These are phyloP conservation scores for Cephonodes hylas DNA, from an alignment of 2,888 invertebrate species.

Conservation along the genomic window DNA sequence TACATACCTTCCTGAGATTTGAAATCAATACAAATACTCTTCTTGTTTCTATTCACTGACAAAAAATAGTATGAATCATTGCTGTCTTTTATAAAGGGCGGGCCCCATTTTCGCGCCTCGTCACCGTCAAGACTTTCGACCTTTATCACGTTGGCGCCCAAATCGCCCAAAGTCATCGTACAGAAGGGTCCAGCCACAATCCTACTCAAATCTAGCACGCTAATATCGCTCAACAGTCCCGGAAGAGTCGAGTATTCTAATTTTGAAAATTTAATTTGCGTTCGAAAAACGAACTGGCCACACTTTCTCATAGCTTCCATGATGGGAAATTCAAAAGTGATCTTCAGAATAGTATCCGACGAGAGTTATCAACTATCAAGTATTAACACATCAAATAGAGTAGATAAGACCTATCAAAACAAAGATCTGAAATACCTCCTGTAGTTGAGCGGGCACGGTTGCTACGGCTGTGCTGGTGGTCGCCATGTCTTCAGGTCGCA, in stretches of 20 bases:
- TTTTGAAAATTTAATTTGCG: constrained; percentile 27
- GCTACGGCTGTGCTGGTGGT: constrained; percentile 71
- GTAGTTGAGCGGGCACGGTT: constrained; percentile 60
- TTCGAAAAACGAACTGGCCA: constrained; percentile 29
- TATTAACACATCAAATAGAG: constrained; percentile 52
- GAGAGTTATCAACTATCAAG: constrained; percentile 26
- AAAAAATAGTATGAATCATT: constrained; percentile 91
- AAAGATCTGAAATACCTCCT: constrained; percentile 54
- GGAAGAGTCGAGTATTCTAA: constrained; percentile 44
- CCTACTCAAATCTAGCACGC: constrained; percentile 90
- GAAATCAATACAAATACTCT: constrained; percentile 93
- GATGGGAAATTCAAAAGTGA: constrained; percentile 15
- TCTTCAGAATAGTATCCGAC: constrained; percentile 18
- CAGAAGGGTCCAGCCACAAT: constrained; percentile 97
- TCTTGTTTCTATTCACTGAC: constrained; percentile 96
- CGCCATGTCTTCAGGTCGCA: constrained; percentile 65
- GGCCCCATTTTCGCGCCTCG: constrained; percentile 96
- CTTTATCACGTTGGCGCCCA: constrained; percentile 96
- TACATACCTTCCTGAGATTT: constrained; percentile 84
- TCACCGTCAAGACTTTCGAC: constrained; percentile 92
- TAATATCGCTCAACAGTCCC: constrained; percentile 85
- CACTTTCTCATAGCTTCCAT: constrained; percentile 39
- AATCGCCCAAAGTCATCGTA: constrained; percentile 95
- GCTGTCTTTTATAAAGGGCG: constrained; percentile 87
- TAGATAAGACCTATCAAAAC: constrained; percentile 48